phyloP scores from a whole-genome alignment of 2,797 vertebrate genomes.

The Phrynocephalus guinanensis region DNA sequence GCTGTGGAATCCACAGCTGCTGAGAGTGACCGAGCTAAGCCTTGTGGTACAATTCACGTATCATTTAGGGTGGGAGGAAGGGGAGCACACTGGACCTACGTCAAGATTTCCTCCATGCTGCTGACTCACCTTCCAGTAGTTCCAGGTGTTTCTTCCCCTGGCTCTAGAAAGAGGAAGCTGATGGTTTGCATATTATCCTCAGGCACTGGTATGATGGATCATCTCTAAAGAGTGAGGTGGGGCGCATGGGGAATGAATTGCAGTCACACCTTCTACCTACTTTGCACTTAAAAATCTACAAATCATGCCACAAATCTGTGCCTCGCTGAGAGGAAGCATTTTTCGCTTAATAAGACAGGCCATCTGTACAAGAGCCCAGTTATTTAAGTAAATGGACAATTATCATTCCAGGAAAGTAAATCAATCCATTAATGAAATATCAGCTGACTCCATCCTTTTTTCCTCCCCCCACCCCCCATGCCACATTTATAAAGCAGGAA shows the following conservation, averaged over 20 bases:
- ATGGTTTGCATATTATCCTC: constrained; percentile 3
- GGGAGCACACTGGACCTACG: neutral
- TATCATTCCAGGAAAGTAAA: constrained; percentile 46
- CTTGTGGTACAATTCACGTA: neutral
- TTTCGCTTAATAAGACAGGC: constrained; percentile 16
- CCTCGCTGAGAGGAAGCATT: constrained; percentile 20
- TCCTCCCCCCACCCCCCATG: constrained; percentile 18
- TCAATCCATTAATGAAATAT: constrained; percentile 48
- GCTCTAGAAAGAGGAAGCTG: neutral
- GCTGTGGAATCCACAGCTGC: neutral
- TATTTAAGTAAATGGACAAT: constrained; percentile 51
- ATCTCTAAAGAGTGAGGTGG: neutral
- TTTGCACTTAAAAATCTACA: constrained; percentile 48
- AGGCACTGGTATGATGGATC: constrained; percentile 26
- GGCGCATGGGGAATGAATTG: constrained; percentile 13
- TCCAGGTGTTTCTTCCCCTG: constrained; percentile 8
- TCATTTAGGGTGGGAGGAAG: neutral
- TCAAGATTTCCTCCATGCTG: neutral
- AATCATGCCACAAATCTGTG: constrained; percentile 7
- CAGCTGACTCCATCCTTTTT: constrained; percentile 40
- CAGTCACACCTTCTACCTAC: constrained; percentile 25
- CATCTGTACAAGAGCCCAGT: constrained; percentile 27
- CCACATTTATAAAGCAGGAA: constrained; percentile 19
- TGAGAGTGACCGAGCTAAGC: neutral
- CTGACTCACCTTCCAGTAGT: constrained; percentile 30